Percentiles rank a stretch among this genome's conserved stretches.
Conservation (phyloP, 2,888 invertebrate species). For the Apamea anceps region DNA sequence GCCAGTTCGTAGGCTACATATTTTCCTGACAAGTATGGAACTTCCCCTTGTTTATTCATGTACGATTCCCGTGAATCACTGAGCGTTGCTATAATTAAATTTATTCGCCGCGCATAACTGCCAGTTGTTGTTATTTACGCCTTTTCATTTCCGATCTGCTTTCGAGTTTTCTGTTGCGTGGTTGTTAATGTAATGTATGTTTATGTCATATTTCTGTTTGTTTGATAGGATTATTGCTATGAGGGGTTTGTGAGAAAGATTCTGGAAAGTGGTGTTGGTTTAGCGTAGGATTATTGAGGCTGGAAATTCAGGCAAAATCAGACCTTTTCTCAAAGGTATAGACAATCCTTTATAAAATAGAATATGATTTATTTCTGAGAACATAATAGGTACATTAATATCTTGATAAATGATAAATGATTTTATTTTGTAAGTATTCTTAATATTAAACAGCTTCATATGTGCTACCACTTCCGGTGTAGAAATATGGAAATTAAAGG, state of each 20-base stretch:
- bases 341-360: not conserved
- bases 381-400: not conserved
- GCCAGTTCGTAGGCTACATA: constrained; percentile 1
- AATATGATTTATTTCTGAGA: not conserved
- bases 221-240: constrained; percentile 29
- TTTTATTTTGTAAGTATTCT: too few species aligned
- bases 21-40: constrained; percentile 35
- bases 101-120: constrained; percentile 81
- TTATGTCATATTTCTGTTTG: constrained; percentile 52
- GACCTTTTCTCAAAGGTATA: not conserved
- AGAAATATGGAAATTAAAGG: not conserved
- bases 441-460: not conserved
- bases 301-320: not conserved
- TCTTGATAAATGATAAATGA: too few species aligned
- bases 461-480: not conserved
- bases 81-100: constrained; percentile 82
- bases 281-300: not conserved
- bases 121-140: constrained; percentile 79
- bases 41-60: constrained; percentile 65
- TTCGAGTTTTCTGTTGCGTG: constrained; percentile 71
- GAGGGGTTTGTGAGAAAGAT: not conserved
- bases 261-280: not conserved
- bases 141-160: constrained; percentile 80
- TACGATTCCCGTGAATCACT: constrained; percentile 69
- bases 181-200: constrained; percentile 64